phyloP scores from a whole-genome alignment of 2,888 invertebrate species.

The Drosophila atripex region DNA sequence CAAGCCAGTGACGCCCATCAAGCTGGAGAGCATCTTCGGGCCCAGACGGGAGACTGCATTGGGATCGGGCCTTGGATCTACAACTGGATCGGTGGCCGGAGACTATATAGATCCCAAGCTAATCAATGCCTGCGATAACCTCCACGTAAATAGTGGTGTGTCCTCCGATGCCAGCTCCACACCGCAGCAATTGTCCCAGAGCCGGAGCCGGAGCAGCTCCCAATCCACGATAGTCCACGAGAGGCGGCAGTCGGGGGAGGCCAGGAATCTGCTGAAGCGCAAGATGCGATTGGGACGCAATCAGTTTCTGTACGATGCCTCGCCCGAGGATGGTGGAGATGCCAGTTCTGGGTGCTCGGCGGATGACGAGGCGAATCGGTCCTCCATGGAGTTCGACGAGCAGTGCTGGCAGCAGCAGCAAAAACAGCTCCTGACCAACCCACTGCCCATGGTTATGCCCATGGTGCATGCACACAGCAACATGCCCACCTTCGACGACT shows the following conservation, averaged over 20 bases:
- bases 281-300: slow-evolving; percentile 83
- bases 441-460: slow-evolving; percentile 37
- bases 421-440: slow-evolving; percentile 80
- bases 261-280: slow-evolving; percentile 81
- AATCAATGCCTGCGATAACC: slow-evolving; percentile 89
- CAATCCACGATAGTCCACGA: slow-evolving; percentile 69
- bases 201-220: slow-evolving; percentile 60
- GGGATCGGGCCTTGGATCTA: slow-evolving; percentile 1
- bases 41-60: slow-evolving; percentile 8
- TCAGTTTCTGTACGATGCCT: slow-evolving; percentile 83
- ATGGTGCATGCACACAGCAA: slow-evolving; percentile 39
- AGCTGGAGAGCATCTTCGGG: slow-evolving; percentile 67
- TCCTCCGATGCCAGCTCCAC: slow-evolving; percentile 69
- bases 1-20: slow-evolving; percentile 56
- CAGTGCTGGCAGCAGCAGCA: slow-evolving; percentile 68
- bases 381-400: slow-evolving; percentile 76
- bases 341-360: slow-evolving; percentile 71
- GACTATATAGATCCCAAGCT: slow-evolving; percentile 86
- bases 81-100: slow-evolving; percentile 27
- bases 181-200: slow-evolving; percentile 57
- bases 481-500: slow-evolving; percentile 86
- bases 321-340: slow-evolving; percentile 77
- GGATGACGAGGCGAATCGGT: slow-evolving; percentile 81
- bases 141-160: slow-evolving; percentile 84
- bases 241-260: slow-evolving; percentile 73